Evolutionary conservation across 2,888 invertebrate genomes (phyloP), one percentile per base, ranked within the genome.

Genomic region (Drosophila niveifrons): DNA sequence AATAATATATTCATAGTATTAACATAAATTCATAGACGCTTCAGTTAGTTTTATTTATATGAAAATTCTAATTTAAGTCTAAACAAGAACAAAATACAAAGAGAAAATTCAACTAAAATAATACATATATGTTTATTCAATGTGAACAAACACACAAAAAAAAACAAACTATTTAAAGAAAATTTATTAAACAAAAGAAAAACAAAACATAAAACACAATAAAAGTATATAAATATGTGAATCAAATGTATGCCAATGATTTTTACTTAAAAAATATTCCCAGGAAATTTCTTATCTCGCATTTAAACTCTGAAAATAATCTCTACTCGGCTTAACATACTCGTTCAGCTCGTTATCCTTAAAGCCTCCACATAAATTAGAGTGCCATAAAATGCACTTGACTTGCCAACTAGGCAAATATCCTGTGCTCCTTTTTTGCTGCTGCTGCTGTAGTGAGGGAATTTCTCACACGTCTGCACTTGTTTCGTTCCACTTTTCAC

Each of bases 1-100:
- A 13, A 61, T 78, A 75, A 77, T 63, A 75, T 43, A 88, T 76
- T 68, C 47, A 50, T 87, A 87, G 88, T 73, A 83, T 81, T 87
- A 88, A 83, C 31, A 72, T 84, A 87, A 89, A 89, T 89, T 84
- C 65, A 82, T 86, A 86, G 89, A 88, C 80, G 85, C 85, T 89
- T 84, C 80, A 89, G 86, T 89, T 89, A 88, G 76, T 73, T 88
- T 67, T 89, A 87, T 87, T 89, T 85, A 84, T 80, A 72, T 75
- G 67, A 71, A 50, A 78, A 53, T 70, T 74, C 7, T 63, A 52
- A 39, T 69, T 74, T 74, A 74, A 74, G 64, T 43, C 55, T 28
- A 52, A 65, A 41, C 39, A 13, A 61, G 17, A 50, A n/a, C n/a
- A n/a, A 58, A 59, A 66, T 63, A 65, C 48, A 56, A 50, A 70